These are phyloP conservation scores for Mormyrops attenuatus DNA, from an alignment of 2,797 vertebrate genomes.

Conservation along the genomic window DNA sequence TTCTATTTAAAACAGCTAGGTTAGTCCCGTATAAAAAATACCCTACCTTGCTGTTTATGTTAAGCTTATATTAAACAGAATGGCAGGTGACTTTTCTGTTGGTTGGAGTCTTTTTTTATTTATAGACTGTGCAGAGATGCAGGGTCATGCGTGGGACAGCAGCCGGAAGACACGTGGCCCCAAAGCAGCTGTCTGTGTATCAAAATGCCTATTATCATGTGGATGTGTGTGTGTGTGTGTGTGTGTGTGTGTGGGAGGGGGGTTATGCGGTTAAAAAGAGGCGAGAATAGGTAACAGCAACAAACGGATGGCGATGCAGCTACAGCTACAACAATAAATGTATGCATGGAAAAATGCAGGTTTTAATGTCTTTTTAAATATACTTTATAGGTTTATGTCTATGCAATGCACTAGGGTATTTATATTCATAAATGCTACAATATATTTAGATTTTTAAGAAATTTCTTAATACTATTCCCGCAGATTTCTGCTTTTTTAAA, in stretches of 20 bases:
- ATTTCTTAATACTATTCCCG: neutral
- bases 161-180: neutral
- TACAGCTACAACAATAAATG: neutral
- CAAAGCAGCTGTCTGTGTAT: neutral
- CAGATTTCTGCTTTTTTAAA: neutral
- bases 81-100: neutral
- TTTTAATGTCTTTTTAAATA: neutral
- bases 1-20: neutral
- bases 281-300: neutral
- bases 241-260: neutral
- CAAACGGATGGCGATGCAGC: neutral
- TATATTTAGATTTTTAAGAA: neutral
- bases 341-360: neutral
- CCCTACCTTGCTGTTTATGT: neutral
- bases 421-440: neutral
- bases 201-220: neutral
- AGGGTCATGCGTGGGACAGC: neutral
- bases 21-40: neutral
- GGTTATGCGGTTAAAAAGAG: neutral
- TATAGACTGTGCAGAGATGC: neutral
- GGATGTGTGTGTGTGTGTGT: neutral
- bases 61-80: neutral
- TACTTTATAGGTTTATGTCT: neutral
- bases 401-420: neutral
- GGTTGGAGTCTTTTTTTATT: neutral